Percentiles rank a stretch among this genome's conserved stretches.
These are phyloP conservation scores for Trimorus sp. DNA, from an alignment of 2,888 invertebrate genomes.

Conservation along the genomic window DNA sequence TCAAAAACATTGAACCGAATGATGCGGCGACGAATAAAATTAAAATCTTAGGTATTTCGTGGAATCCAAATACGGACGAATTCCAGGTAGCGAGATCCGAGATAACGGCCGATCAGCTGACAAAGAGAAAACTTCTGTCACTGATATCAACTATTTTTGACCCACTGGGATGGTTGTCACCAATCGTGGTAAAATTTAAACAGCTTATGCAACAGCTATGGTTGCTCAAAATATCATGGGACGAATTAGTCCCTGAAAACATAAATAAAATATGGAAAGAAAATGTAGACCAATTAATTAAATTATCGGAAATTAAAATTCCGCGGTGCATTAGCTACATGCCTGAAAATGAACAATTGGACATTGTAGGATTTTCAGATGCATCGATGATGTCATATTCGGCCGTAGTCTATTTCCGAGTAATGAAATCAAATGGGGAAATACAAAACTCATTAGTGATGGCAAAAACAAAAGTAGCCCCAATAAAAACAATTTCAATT, in stretches of 20 bases:
- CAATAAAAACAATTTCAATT: background rate
- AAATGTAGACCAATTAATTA: too few species aligned
- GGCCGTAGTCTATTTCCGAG: background rate
- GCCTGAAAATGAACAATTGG: background rate
- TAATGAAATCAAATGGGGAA: too few species aligned
- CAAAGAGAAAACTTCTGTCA: constrained; percentile 3
- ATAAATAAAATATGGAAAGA: background rate
- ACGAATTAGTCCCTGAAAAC: background rate
- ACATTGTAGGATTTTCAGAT: constrained; percentile 1
- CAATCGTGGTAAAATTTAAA: background rate
- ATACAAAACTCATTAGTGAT: background rate
- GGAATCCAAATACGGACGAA: too few species aligned
- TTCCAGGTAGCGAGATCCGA: too few species aligned
- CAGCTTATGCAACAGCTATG: background rate
- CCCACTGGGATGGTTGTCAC: constrained; percentile 2
- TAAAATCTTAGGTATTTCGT: too few species aligned
- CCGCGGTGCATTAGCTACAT: background rate
- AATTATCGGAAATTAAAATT: background rate
- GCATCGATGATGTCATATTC: background rate
- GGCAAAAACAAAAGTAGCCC: constrained; percentile 12
- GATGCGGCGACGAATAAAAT: too few species aligned
- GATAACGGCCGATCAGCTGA: background rate
- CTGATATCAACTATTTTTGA: background rate
- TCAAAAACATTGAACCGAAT: too few species aligned
- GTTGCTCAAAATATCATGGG: background rate